These are phyloP conservation scores for Diploscapter pachys DNA, from an alignment of 1,140 invertebrate species.

Conservation along the genomic window DNA sequence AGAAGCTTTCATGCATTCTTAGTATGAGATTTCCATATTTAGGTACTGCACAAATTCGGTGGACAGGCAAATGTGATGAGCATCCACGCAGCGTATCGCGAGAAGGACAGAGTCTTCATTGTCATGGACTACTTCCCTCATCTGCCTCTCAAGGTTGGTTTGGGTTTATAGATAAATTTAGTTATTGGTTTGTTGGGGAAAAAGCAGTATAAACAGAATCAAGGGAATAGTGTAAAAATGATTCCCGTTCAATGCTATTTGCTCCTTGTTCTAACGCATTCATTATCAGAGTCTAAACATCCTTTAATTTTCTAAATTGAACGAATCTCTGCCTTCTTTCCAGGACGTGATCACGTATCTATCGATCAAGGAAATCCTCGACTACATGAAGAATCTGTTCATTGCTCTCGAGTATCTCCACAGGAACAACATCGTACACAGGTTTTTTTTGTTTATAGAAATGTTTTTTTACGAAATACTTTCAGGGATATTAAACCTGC, in stretches of 20 bases:
- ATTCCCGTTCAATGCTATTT: no score
- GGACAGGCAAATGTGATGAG: conserved; percentile 78
- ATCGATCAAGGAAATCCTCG: conserved; percentile 68
- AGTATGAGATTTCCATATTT: not conserved
- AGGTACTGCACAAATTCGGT: conserved; percentile 63
- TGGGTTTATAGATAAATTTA: not conserved
- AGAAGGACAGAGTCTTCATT: conserved; percentile 77
- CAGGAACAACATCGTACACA: conserved; percentile 78
- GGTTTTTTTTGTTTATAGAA: conserved; percentile 52
- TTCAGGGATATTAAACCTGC: conserved; percentile 72
- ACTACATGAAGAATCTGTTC: conserved; percentile 79
- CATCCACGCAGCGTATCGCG: conserved; percentile 74
- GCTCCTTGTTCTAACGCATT: no score
- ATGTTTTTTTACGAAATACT: no score
- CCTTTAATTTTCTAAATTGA: no score
- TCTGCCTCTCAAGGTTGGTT: conserved; percentile 68
- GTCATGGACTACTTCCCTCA: conserved; percentile 85
- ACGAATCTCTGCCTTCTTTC: no score
- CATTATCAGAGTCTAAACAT: no score
- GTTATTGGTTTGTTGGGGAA: conserved; percentile 66
- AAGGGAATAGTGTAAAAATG: no score
- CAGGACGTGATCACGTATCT: no score
- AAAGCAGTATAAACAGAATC: no score
- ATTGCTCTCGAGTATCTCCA: conserved; percentile 77
- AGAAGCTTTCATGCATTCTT: no score